Conservation (phyloP, 2,113 vertebrate species). For the Antennarius striatus region DNA sequence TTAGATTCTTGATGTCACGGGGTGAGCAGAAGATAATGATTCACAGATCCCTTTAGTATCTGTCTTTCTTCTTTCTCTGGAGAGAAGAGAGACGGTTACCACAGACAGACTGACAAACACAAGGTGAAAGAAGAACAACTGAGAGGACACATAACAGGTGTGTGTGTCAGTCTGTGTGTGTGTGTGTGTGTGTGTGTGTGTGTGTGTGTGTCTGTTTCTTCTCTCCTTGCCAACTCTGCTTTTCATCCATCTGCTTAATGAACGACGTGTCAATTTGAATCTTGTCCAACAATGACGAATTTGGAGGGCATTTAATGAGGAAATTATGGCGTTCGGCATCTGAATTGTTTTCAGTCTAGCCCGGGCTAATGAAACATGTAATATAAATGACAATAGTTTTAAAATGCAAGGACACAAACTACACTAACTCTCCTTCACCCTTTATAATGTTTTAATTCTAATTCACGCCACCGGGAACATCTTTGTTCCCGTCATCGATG, state of each 20-base stretch:
- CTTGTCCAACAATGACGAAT: slow-evolving; percentile 40
- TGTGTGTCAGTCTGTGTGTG: not conserved
- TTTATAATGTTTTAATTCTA: slow-evolving; percentile 9
- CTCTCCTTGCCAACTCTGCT: slow-evolving; percentile 21
- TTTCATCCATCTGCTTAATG: slow-evolving; percentile 39
- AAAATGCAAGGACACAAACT: slow-evolving; percentile 15
- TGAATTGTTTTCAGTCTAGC: slow-evolving; percentile 5
- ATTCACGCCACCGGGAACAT: not conserved
- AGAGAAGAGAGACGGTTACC: slow-evolving; percentile 33
- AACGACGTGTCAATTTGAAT: slow-evolving; percentile 48
- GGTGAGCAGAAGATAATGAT: slow-evolving; percentile 56
- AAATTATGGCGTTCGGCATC: slow-evolving; percentile 14
- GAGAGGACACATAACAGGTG: slow-evolving; percentile 58
- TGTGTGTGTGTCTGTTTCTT: slow-evolving; percentile 1
- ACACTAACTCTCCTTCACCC: not conserved
- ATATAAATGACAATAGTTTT: slow-evolving; percentile 7
- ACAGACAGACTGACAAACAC: slow-evolving; percentile 25
- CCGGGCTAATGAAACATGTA: slow-evolving; percentile 25
- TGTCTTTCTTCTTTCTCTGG: slow-evolving; percentile 26
- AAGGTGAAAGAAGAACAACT: slow-evolving; percentile 17
- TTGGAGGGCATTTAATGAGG: slow-evolving; percentile 31
- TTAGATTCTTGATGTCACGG: slow-evolving; percentile 50
- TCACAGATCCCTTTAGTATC: slow-evolving; percentile 48
- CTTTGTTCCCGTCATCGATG: not conserved
- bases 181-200: slow-evolving; percentile 33